Evolutionary conservation across 1,140 invertebrate species (phyloP).

Genomic region (Macrobrachium nipponense): DNA sequence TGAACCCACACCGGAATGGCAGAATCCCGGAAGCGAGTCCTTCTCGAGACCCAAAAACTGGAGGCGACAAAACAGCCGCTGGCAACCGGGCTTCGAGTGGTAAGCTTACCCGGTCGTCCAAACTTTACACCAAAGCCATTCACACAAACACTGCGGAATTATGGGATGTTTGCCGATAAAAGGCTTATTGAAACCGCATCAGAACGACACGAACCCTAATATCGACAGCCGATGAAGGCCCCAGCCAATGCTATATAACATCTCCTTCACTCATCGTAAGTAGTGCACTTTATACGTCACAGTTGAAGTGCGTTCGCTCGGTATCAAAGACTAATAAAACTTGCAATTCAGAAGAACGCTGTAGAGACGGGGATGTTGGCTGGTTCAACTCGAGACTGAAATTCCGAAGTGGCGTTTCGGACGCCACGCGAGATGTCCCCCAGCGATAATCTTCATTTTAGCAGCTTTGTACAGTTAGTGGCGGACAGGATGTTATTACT

Average conservation of each 20-base stretch:
- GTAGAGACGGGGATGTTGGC: neutral
- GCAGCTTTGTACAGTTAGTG: slow-evolving; percentile 37
- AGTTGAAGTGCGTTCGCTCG: no score
- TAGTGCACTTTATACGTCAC: no score
- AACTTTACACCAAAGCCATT: slow-evolving; percentile 56
- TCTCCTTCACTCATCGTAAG: no score
- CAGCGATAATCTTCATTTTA: slow-evolving; percentile 52
- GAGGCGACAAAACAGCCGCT: neutral
- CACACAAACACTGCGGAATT: slow-evolving; percentile 61
- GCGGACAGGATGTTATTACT: slow-evolving; percentile 52
- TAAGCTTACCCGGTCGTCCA: slow-evolving; percentile 42
- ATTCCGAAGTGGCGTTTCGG: neutral
- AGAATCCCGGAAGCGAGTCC: no score
- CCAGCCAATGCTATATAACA: no score
- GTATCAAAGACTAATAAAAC: no score
- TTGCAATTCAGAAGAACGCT: neutral
- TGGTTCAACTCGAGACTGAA: neutral
- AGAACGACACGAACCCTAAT: slow-evolving; percentile 35
- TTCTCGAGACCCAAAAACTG: no score
- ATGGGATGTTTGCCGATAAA: slow-evolving; percentile 62
- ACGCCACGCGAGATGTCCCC: slow-evolving; percentile 23
- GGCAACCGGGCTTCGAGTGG: slow-evolving; percentile 29
- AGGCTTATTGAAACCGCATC: slow-evolving; percentile 62
- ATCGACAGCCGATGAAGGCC: neutral
- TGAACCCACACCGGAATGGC: no score